These are phyloP conservation scores for Chaetorhynchus papuensis DNA, from an alignment of 2,113 vertebrate genomes.

Conservation along the genomic window DNA sequence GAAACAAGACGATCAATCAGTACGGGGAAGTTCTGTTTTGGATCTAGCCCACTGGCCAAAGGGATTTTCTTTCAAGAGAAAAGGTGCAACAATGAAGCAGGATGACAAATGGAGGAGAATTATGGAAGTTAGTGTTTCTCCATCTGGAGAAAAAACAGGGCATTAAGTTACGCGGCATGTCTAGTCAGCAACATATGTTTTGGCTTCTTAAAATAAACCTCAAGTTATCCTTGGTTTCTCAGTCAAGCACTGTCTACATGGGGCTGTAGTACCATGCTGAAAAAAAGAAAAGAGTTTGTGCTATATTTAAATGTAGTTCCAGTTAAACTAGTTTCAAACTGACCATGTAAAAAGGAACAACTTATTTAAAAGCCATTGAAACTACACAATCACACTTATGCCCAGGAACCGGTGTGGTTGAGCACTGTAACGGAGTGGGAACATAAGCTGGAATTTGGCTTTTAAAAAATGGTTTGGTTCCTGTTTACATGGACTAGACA, in stretches of 20 bases:
- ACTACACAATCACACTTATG: neutral
- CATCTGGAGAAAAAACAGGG: conserved; percentile 9
- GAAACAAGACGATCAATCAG: neutral
- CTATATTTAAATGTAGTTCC: conserved; percentile 35
- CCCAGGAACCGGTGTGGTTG: neutral
- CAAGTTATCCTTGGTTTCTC: conserved; percentile 70
- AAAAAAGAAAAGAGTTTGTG: conserved; percentile 1
- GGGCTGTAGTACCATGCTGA: conserved; percentile 44
- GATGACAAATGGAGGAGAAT: conserved; percentile 25
- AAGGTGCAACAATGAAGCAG: conserved; percentile 39
- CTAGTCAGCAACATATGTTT: conserved; percentile 68
- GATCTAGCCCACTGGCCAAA: conserved; percentile 15
- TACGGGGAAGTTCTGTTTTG: conserved; percentile 8
- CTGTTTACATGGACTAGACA: neutral
- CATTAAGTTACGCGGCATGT: conserved; percentile 40
- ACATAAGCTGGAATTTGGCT: neutral
- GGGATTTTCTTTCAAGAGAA: neutral
- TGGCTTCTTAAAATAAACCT: conserved; percentile 66
- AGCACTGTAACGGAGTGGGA: neutral
- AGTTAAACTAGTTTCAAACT: conserved; percentile 31
- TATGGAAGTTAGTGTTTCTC: conserved; percentile 47
- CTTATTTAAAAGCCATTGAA: conserved; percentile 17
- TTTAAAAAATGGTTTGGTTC: neutral
- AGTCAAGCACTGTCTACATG: conserved; percentile 54
- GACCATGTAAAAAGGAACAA: conserved; percentile 12